Evolutionary conservation across 2,113 vertebrate species (phyloP), one percentile per base, ranked within the genome.

Genomic region (Tetrax tetrax): DNA sequence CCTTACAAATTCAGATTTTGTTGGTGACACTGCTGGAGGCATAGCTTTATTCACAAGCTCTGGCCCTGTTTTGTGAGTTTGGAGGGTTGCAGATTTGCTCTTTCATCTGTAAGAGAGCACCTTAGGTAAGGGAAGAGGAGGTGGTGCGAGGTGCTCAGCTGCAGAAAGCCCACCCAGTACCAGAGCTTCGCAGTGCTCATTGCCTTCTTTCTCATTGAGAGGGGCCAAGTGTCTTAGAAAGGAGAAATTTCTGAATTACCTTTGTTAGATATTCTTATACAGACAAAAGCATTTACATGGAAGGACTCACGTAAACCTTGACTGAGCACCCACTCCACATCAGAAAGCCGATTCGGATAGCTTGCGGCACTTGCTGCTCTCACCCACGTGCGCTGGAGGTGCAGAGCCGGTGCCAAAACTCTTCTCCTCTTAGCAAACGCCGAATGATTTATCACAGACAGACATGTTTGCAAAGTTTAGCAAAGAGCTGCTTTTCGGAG

Each of bases 391-490:
- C 22, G 24, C 89, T 88, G 60, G 71, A 93, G 95, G 87, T 93
- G 96, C 92, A 89, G 87, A 87, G 85, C 90, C 8, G n/a, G 94
- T 72, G 94, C 92, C 95, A 96, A 96, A 96, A 89, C 74, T 93
- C 87, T 92, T 78, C 85, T 94, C 87, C 94, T 92, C 91, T 96
- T 94, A 95, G 92, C 91, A 70, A 93, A 82, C 19, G 31, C 76
- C 16, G 2, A 95, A 96, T 89, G 94, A 99, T 99, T 99, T 98
- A 99, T 99, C 99, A 99, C 98, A 98, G 89, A 96, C 85, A 97
- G 97, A 97, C 98, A 97, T 97, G 97, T 98, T 98, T 98, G 96
- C 98, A 98, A 98, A 98, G 97, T 98, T 99, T 98, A 98, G 98
- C 98, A 98, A 72, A 98, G 98, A 97, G 96, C 94, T 91, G 89